Evolutionary conservation across 2,113 vertebrate genomes (phyloP).

Genomic region (Nanorana parkeri): DNA sequence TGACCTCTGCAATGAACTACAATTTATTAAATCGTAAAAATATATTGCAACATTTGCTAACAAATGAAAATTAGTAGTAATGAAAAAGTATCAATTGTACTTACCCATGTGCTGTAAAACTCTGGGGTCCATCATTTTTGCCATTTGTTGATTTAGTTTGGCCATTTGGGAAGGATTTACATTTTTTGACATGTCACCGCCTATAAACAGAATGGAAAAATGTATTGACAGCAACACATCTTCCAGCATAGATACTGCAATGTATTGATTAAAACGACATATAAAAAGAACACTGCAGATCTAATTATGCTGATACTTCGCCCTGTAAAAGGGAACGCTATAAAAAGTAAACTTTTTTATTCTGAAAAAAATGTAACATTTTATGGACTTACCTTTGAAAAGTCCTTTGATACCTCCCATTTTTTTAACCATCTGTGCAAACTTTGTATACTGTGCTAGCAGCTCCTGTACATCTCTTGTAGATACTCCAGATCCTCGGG

Average conservation of each 20-base stretch:
- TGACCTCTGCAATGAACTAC: too few relatives aligned
- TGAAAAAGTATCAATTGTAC: conserved; percentile 21
- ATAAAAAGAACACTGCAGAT: background rate
- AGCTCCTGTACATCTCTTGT: conserved; percentile 97
- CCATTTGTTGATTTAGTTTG: conserved; percentile 99
- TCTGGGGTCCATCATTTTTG: conserved; percentile 99
- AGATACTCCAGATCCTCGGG: conserved; percentile 93
- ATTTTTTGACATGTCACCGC: conserved; percentile 99
- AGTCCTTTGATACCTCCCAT: conserved; percentile 99
- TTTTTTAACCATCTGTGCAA: conserved; percentile 99
- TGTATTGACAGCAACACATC: background rate
- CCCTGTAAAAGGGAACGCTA: too few relatives aligned
- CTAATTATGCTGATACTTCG: too few relatives aligned
- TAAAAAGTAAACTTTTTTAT: background rate
- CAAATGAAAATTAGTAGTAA: too few relatives aligned
- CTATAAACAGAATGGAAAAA: conserved; percentile 66
- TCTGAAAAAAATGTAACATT: too few relatives aligned
- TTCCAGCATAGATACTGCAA: too few relatives aligned
- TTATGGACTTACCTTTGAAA: conserved; percentile 86
- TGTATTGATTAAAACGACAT: too few relatives aligned
- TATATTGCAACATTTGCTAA: too few relatives aligned
- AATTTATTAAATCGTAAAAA: too few relatives aligned
- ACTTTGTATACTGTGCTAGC: conserved; percentile 97
- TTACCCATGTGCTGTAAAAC: conserved; percentile 99
- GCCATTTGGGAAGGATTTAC: conserved; percentile 98